phyloP scores from a whole-genome alignment of 2,888 invertebrate species.

The Brenthis daphne region DNA sequence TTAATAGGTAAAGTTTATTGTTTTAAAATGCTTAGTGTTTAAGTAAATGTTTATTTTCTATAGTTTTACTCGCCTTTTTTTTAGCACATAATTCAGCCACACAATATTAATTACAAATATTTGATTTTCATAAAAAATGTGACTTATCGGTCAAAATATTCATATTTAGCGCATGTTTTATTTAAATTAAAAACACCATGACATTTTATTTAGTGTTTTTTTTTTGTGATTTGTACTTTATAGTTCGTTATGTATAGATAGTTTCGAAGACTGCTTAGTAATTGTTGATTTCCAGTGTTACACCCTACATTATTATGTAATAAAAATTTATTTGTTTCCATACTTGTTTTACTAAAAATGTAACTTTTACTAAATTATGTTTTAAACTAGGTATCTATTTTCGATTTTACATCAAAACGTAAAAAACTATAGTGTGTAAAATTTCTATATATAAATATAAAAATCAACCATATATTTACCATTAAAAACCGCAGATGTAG shows the following conservation, averaged over 20 bases:
- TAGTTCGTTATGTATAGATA: background rate
- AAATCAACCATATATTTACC: background rate
- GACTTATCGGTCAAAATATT: background rate
- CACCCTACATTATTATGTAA: constrained; percentile 7
- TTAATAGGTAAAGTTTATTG: too few relatives aligned
- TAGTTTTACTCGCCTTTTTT: too few relatives aligned
- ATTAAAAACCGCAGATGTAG: constrained; percentile 36
- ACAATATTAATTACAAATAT: too few relatives aligned
- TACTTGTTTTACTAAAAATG: constrained; percentile 28
- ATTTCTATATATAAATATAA: background rate
- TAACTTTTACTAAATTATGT: background rate
- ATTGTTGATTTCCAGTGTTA: constrained; percentile 25
- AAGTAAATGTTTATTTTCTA: too few relatives aligned
- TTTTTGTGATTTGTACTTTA: background rate
- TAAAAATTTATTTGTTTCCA: constrained; percentile 30
- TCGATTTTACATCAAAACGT: too few relatives aligned
- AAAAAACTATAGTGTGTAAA: background rate
- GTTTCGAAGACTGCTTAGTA: constrained; percentile 16
- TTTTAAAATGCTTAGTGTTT: too few relatives aligned
- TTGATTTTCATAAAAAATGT: background rate
- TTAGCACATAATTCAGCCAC: too few relatives aligned
- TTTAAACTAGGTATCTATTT: too few relatives aligned
- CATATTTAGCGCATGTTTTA: background rate
- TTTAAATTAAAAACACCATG: background rate
- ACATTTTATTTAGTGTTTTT: background rate